Percentiles rank a stretch among this genome's conserved stretches.
phyloP scores from a whole-genome alignment of 2,797 vertebrate species.

The Chelidonichthys spinosus region DNA sequence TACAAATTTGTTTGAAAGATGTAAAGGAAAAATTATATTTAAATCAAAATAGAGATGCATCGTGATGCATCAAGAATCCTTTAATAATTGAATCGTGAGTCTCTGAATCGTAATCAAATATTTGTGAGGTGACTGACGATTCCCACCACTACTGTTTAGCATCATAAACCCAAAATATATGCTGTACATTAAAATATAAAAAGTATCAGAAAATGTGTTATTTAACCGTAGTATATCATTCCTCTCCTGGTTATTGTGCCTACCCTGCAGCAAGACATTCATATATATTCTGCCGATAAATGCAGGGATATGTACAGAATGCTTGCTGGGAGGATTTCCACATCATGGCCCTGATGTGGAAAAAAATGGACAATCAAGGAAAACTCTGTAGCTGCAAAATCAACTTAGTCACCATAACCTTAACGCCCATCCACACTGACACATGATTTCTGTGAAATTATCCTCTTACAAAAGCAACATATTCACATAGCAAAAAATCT shows the following conservation, averaged over 20 bases:
- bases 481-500: slow-evolving; percentile 1
- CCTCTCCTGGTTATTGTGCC: background rate
- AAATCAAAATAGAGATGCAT: no score
- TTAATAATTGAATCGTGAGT: no score
- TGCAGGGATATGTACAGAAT: background rate
- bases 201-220: background rate
- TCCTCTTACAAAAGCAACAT: background rate
- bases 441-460: background rate
- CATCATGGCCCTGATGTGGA: background rate
- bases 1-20: no score
- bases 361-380: background rate
- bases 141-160: background rate
- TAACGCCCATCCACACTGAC: background rate
- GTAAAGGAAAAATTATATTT: no score
- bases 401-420: background rate
- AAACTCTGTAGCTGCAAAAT: background rate
- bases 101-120: no score
- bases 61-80: no score
- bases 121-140: no score
- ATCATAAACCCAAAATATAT: slow-evolving; percentile 7
- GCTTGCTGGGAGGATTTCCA: background rate
- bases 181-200: background rate
- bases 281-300: background rate
- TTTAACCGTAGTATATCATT: background rate
- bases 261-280: background rate